Base-by-base conservation (phyloP, 2,113 vertebrate genomes). In the Gambusia affinis region DNA sequence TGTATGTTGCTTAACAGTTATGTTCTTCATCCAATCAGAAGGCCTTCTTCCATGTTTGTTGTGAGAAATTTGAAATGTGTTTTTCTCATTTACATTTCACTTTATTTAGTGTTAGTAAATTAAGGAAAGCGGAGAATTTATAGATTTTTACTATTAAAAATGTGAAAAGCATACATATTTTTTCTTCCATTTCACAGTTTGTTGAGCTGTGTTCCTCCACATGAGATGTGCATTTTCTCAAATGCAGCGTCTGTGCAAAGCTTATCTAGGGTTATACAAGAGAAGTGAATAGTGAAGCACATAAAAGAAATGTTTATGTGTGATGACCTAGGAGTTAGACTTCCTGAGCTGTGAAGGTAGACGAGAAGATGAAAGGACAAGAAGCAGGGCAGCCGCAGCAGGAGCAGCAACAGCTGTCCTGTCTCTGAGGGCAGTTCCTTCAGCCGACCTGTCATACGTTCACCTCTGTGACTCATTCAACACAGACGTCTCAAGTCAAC, bases 371-470 rank as follows among this genome's bases (percentile, higher is more conserved):
- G 33, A 83, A 83, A 84, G 67, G 66, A 76, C 47, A 29, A 44
- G 65, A 67, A 81, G 1, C 11, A 64, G 3, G 42, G 27, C 33
- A 73, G 78, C n/a, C n/a, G 35, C 35, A 37, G 10, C 35, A 42
- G 63, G 64, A 78, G 73, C 72, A 60, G 64, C 72, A 70, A 37
- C 90, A 91, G 91, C 89, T 92, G 91, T 64, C 75, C 31, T 4
- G 4, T 83, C 70, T 88, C 85, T 76, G 64, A 70, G 73, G 73
- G 68, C 60, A 63, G 74, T 77, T 80, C 33, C 68, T 75, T 76
- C 33, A 76, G 39, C 73, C 35, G 67, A 80, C 71, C 79, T 79
- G 84, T 88, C 83, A 85, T n/a, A 85, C 5, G 44, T 10, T 57
- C 24, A n/a, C 67, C 69, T 82, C 70, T 72, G 70, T 78, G 75